Percentiles rank a stretch among this genome's conserved stretches.
These are phyloP conservation scores for Otocyon megalotis DNA, from an alignment of 2,113 vertebrate genomes.

Conservation along the genomic window DNA sequence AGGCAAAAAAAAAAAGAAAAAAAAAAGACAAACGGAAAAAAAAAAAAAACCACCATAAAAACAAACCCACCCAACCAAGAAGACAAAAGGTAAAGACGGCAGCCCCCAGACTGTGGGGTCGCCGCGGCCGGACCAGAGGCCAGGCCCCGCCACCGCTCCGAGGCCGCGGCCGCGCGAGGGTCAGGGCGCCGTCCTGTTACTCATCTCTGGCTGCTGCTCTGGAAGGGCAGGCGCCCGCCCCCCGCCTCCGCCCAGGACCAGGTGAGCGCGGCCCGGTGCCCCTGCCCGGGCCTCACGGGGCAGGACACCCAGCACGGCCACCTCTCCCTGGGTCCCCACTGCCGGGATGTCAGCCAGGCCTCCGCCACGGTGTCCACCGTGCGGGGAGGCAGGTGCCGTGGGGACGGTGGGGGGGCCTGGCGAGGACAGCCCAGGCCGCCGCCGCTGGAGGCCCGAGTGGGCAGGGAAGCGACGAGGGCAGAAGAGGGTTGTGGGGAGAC, in stretches of 20 bases:
- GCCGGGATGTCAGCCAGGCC: background rate
- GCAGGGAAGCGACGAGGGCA: background rate
- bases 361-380: slow-evolving; percentile 11
- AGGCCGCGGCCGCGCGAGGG: slow-evolving; percentile 36
- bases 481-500: background rate
- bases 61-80: slow-evolving; percentile 55
- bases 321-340: background rate
- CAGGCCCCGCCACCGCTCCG: background rate
- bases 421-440: background rate
- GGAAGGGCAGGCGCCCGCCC: slow-evolving; percentile 54
- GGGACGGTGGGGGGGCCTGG: background rate
- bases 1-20: slow-evolving; percentile 53
- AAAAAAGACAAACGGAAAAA: slow-evolving; percentile 69
- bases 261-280: slow-evolving; percentile 67
- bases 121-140: background rate
- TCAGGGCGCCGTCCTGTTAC: slow-evolving; percentile 30
- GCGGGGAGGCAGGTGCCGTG: background rate
- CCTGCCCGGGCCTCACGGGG: background rate
- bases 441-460: background rate
- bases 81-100: slow-evolving; percentile 3
- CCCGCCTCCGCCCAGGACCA: slow-evolving; percentile 24
- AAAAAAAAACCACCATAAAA: slow-evolving; percentile 69
- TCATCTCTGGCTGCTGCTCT: slow-evolving; percentile 79
- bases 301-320: background rate
- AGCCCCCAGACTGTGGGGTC: background rate